These are phyloP conservation scores for Drosophila differens DNA, from an alignment of 2,888 invertebrate species.

Conservation along the genomic window DNA sequence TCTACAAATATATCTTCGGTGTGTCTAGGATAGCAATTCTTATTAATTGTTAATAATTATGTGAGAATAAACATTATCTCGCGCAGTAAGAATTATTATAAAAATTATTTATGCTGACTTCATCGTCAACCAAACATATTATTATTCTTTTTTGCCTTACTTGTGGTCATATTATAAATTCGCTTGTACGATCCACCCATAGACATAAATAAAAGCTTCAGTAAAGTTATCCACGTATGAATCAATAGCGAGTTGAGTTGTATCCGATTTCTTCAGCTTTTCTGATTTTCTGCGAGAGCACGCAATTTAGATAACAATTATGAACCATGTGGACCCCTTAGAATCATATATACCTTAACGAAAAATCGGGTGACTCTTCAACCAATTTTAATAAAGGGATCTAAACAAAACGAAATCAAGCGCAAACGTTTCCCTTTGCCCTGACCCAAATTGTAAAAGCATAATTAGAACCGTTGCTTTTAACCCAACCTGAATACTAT, in stretches of 20 bases:
- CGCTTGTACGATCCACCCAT: background rate
- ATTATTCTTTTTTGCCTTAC: background rate
- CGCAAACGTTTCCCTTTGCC: background rate
- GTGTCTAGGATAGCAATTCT: background rate
- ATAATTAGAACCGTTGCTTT: background rate
- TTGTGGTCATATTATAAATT: background rate
- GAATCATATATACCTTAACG: background rate
- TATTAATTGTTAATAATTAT: background rate
- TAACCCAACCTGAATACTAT: background rate
- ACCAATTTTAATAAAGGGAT: background rate
- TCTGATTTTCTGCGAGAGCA: background rate
- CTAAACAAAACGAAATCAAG: background rate
- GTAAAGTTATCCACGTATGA: background rate
- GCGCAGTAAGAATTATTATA: background rate
- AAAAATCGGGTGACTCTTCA: background rate
- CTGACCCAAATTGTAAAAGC: too few species aligned
- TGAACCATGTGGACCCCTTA: background rate
- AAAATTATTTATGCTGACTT: background rate
- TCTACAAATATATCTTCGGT: background rate
- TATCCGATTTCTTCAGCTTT: background rate
- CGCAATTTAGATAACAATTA: background rate
- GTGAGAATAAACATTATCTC: background rate
- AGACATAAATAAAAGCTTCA: background rate
- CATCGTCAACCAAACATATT: background rate
- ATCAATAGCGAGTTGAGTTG: background rate